Evolutionary conservation across 2,113 vertebrate species (phyloP).

Genomic region (Cyanoramphus novaezelandiae): DNA sequence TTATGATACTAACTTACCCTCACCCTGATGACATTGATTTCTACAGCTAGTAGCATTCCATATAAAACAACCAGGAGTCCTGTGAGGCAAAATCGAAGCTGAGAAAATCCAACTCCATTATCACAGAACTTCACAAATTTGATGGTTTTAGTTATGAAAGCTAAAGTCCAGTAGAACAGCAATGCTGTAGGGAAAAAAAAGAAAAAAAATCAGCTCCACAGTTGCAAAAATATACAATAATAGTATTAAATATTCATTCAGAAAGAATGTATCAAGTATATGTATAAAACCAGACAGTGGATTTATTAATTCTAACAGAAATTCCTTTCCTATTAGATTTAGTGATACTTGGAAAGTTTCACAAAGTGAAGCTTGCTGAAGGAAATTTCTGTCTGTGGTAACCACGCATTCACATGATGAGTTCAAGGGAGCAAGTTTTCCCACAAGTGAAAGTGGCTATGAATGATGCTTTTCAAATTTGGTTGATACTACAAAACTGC

Average conservation of each 20-base stretch:
- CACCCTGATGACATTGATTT: slow-evolving; percentile 93
- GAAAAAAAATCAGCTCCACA: not conserved
- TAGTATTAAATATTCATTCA: not conserved
- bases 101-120: slow-evolving; percentile 87
- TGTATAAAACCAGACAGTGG: not conserved
- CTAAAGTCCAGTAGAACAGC: slow-evolving; percentile 93
- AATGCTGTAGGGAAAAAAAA: slow-evolving; percentile 77
- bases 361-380: not conserved
- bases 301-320: not conserved
- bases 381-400: not conserved
- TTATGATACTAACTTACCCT: slow-evolving; percentile 85
- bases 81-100: slow-evolving; percentile 97
- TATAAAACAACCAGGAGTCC: slow-evolving; percentile 90
- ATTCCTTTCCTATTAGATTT: not conserved
- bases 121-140: slow-evolving; percentile 98
- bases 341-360: not conserved
- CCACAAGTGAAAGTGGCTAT: not conserved
- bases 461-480: not conserved
- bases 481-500: not conserved
- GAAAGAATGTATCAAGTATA: not conserved
- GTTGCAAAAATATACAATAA: not conserved
- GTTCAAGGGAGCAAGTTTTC: not conserved
- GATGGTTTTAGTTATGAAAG: slow-evolving; percentile 94
- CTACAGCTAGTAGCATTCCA: slow-evolving; percentile 90
- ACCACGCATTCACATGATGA: not conserved